Evolutionary conservation across 2,797 vertebrate species (phyloP).

Genomic region (Sebastes minor): DNA sequence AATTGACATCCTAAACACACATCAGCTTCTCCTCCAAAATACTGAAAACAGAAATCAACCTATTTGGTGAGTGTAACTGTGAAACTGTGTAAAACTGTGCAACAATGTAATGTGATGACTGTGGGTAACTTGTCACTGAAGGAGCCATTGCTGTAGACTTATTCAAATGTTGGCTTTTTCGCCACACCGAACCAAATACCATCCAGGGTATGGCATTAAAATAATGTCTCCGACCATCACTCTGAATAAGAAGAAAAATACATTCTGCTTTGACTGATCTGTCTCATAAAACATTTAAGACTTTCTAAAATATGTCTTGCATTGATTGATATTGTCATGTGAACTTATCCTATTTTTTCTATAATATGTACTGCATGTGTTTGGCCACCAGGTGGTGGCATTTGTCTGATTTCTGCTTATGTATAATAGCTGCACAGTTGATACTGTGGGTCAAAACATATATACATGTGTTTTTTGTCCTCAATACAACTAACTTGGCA

Average conservation of each 20-base stretch:
- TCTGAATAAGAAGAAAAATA: neutral
- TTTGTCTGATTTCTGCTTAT: constrained; percentile 2
- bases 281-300: neutral
- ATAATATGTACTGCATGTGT: neutral
- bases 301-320: neutral
- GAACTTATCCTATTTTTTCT: neutral
- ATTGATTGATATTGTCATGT: neutral
- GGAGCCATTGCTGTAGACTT: neutral
- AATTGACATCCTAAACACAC: neutral
- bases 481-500: neutral
- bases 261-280: neutral
- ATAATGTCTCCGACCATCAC: no score
- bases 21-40: neutral
- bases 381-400: constrained; percentile 59
- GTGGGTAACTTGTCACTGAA: neutral
- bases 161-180: neutral
- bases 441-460: neutral
- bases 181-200: no score
- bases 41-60: neutral
- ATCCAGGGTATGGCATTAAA: no score
- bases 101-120: neutral
- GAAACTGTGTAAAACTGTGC: neutral
- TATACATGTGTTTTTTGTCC: neutral
- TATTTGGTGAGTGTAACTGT: neutral
- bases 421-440: neutral